Base-by-base conservation (phyloP, 2,113 vertebrate species). In the Rhodinocichla rosea region DNA sequence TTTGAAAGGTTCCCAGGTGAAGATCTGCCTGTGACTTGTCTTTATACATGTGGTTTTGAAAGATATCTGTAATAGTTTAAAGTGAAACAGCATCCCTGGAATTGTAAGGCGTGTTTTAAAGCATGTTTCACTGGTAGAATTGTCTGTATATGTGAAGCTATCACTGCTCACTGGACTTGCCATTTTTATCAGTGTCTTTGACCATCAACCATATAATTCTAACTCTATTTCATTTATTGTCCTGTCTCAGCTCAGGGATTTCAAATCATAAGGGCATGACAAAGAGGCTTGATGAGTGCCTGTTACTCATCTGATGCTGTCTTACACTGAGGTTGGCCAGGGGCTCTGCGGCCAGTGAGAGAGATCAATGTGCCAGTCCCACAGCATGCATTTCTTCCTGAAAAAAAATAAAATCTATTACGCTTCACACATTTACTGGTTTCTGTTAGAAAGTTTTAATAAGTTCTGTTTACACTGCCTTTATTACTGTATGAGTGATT, bases 161-260 rank as follows among this genome's bases (percentile, higher is more conserved):
- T 78, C 35, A 8, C 63, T 84, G 64, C n/a, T 76, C 50, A 30
- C 53, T 76, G 78, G 57, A 33, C 45, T 79, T 84, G 49, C n/a
- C 24, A 5, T 75, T 92, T 94, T 92, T 92, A 47, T 82, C 57
- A 84, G 45, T 78, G 65, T 95, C 87, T 94, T 82, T 91, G 69
- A 64, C 62, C 13, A 27, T 71, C 62, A 79, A 3, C 57, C 65
- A 10, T 45, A 22, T 87, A 88, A 60, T 81, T 94, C 68, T 57
- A 53, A 44, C 37, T 82, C 28, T 59, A 0, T 87, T 90, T 91
- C 37, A 53, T 91, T 95, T 87, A 45, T 76, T 76, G 65, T 71
- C 40, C 23, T 91, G 16, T 62, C 62, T 84, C 69, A 73, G 22
- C 67, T 85, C 39, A 45, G 71, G 68, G 60, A 69, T 94, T 87